These are phyloP conservation scores for Poeciliopsis prolifica DNA, from an alignment of 2,113 vertebrate genomes.

Conservation along the genomic window DNA sequence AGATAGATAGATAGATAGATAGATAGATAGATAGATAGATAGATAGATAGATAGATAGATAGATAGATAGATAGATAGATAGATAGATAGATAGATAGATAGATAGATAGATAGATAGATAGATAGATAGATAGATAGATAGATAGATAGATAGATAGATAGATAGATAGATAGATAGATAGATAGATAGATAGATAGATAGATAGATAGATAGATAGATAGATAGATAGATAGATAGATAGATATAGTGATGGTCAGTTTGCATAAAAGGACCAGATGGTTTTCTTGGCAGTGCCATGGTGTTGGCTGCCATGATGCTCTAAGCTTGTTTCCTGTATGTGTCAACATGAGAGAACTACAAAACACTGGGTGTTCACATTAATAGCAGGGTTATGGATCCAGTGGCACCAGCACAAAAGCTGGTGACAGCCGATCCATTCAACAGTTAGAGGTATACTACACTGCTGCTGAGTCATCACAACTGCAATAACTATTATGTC, in stretches of 20 bases:
- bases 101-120: constrained; percentile 27
- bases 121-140: constrained; percentile 20
- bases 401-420: constrained; percentile 45
- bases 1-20: constrained; percentile 30
- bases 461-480: constrained; percentile 56
- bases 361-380: constrained; percentile 54
- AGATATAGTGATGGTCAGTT: constrained; percentile 52
- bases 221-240: constrained; percentile 30
- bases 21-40: constrained; percentile 25
- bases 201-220: constrained; percentile 25
- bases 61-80: constrained; percentile 26
- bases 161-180: constrained; percentile 29
- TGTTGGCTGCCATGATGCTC: constrained; percentile 55
- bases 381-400: constrained; percentile 50
- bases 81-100: constrained; percentile 25
- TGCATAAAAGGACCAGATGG: constrained; percentile 74
- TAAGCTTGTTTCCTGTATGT: constrained; percentile 60
- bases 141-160: constrained; percentile 22
- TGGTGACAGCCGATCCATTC: constrained; percentile 57
- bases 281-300: constrained; percentile 56
- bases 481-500: constrained; percentile 51
- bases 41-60: constrained; percentile 29
- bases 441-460: constrained; percentile 27
- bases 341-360: constrained; percentile 54
- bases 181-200: constrained; percentile 18